Conservation (phyloP, 2,888 invertebrate genomes). For the Phania funesta region DNA sequence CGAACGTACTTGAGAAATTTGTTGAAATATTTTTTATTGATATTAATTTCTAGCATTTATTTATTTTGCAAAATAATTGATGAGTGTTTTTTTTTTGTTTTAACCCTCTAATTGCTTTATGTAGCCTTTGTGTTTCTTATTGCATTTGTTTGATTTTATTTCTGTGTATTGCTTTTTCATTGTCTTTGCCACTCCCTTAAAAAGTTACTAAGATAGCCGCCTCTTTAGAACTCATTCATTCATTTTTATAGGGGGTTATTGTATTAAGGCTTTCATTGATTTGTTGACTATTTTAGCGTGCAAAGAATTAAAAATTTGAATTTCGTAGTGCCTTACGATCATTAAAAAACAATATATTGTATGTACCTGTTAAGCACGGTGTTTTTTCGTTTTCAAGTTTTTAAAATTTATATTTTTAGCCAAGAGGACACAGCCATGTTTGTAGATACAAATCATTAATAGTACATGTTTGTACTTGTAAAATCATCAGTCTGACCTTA, state of each 20-base stretch:
- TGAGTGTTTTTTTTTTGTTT: background rate
- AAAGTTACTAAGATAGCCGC: constrained; percentile 7
- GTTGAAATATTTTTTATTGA: background rate
- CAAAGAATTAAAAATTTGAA: background rate
- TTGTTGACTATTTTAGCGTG: constrained; percentile 31
- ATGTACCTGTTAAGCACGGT: background rate
- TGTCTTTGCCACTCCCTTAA: constrained; percentile 63
- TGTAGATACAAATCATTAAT: background rate
- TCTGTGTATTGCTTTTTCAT: constrained; percentile 47
- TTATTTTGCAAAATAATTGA: background rate
- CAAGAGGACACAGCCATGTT: background rate
- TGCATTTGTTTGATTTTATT: constrained; percentile 18
- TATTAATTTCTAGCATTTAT: background rate
- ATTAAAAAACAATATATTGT: background rate
- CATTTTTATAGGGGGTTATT: constrained; percentile 13
- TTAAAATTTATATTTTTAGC: background rate
- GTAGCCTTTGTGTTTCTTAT: constrained; percentile 3
- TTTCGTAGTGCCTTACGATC: background rate
- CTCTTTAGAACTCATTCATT: constrained; percentile 4
- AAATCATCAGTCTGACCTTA: constrained; percentile 25
- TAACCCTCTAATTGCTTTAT: constrained; percentile 27
- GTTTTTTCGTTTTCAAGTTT: background rate
- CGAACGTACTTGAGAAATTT: background rate
- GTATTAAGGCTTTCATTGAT: constrained; percentile 42
- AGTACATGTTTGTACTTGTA: constrained; percentile 9